Percentiles rank a stretch among this genome's conserved stretches.
phyloP scores from a whole-genome alignment of 1,140 invertebrate genomes.

The Venustaconcha ellipsiformis region DNA sequence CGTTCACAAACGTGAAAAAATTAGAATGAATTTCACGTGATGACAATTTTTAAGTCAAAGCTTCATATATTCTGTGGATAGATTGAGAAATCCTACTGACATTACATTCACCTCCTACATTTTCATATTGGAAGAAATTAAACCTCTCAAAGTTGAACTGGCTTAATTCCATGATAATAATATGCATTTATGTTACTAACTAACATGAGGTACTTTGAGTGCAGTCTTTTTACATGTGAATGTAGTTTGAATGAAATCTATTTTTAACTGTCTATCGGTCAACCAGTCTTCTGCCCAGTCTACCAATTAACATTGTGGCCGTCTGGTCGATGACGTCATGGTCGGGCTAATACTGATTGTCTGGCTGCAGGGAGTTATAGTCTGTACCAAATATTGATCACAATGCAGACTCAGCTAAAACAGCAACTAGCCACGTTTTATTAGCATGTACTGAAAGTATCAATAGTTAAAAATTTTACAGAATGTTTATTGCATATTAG shows the following conservation, averaged over 20 bases:
- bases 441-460: too few species aligned
- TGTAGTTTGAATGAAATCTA: too few species aligned
- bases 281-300: background rate
- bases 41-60: background rate
- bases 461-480: too few species aligned
- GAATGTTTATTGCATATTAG: too few species aligned
- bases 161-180: background rate
- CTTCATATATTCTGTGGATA: background rate
- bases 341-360: slow-evolving; percentile 16
- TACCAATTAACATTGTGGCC: slow-evolving; percentile 25
- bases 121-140: background rate
- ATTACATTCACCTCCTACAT: slow-evolving; percentile 7
- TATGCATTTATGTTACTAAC: background rate
- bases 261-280: background rate
- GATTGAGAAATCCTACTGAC: slow-evolving; percentile 13
- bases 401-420: too few species aligned
- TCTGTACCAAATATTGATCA: slow-evolving; percentile 14
- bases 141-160: background rate
- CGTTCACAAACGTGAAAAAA: slow-evolving; percentile 2
- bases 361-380: slow-evolving; percentile 20
- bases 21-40: background rate
- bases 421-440: too few species aligned
- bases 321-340: slow-evolving; percentile 34
- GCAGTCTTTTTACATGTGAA: background rate
- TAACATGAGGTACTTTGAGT: background rate